Base-by-base conservation (phyloP, 2,797 vertebrate species). In the Malurus leucopterus region DNA sequence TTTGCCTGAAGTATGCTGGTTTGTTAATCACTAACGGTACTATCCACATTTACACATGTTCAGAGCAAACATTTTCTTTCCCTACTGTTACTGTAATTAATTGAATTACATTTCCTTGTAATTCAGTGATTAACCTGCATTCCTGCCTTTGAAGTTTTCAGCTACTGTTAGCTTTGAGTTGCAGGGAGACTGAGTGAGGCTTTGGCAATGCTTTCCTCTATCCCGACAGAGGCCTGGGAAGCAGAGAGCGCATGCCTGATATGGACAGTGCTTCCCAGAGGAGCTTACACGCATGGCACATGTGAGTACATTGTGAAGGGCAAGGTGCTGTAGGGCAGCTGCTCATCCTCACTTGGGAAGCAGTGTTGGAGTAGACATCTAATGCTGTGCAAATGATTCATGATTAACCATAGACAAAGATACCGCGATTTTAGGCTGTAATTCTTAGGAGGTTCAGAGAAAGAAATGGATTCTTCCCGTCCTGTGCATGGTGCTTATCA, bases 21-120 rank as follows among this genome's bases (percentile, higher is more conserved):
- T 90, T 78, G 43, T 81, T 90, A 84, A 72, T 87, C 51, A 27
- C 26, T 55, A 70, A 11, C 70, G 78, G 76, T 40, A 64, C 67
- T 75, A 15, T 73, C 68, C 19, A 6, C 41, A n/a, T 69, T 78
- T 65, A 49, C 0, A 4, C 57, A 4, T 13, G 40, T 62, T 84
- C 65, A 53, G 55, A 71, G 67, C 47, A 65, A 92, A 88, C 43
- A 59, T 1, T 79, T 89, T 73, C 8, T 91, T 83, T 87, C 49
- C 53, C 70, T 86, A 81, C 84, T 83, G 79, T 91, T 89, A 36
- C 46, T 86, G 49, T 87, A 92, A 91, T 88, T 85, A 83, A 89
- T 93, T 85, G 51, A 90, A 85, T 93, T 90, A 90, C 64, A 53
- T 80, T 72, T 90, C 41, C 13, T 55, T 86, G 77, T 75, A 80